A percentile compares a stretch with the other conserved stretches of the same genome.
Conservation (phyloP, 2,888 invertebrate genomes). For the Dryadula phaetusa region DNA sequence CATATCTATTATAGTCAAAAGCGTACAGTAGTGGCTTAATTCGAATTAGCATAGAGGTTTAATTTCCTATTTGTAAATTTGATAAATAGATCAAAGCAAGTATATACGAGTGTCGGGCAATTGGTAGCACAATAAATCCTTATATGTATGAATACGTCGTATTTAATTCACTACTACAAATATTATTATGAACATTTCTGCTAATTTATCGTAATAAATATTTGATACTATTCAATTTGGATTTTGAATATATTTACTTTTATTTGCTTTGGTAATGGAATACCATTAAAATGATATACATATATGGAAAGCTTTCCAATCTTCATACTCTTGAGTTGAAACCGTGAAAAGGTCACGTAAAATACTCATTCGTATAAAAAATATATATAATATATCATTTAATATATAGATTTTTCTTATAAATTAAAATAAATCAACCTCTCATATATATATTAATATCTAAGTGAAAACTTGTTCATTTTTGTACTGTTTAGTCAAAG, state of each 20-base stretch:
- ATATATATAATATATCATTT: too few relatives aligned
- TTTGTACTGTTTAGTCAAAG: too few relatives aligned
- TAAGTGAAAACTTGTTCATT: neutral
- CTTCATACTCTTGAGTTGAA: neutral
- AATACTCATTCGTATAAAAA: too few relatives aligned
- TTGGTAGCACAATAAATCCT: neutral
- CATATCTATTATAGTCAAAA: neutral
- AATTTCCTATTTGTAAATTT: neutral
- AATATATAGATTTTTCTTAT: too few relatives aligned
- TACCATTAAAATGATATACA: neutral
- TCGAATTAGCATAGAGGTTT: neutral
- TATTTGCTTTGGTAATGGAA: conserved; percentile 1
- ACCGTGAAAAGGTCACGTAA: too few relatives aligned
- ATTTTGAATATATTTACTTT: neutral
- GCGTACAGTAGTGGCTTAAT: neutral
- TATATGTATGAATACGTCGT: too few relatives aligned
- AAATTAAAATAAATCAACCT: neutral
- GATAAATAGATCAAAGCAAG: conserved; percentile 4
- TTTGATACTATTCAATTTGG: too few relatives aligned
- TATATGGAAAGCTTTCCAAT: neutral
- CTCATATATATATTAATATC: too few relatives aligned
- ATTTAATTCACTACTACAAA: neutral
- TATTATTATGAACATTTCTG: neutral
- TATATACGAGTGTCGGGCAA: neutral
- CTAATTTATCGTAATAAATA: too few relatives aligned